Conservation (phyloP, 2,113 vertebrate species). For the Pagrus major region DNA sequence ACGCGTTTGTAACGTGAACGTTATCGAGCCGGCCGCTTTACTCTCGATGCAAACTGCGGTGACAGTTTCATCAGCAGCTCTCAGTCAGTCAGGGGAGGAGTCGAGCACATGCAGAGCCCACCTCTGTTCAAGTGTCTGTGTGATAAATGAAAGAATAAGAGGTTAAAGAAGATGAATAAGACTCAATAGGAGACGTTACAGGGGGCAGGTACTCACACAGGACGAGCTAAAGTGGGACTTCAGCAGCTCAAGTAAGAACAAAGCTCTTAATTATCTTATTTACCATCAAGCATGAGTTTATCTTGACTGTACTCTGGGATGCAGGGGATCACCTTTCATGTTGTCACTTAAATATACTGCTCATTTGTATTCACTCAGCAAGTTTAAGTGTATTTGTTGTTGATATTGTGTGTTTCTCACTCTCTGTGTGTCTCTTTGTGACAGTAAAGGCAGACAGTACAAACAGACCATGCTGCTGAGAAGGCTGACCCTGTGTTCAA, state of each 20-base stretch:
- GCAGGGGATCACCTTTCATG: neutral
- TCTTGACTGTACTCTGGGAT: neutral
- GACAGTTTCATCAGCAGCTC: slow-evolving; percentile 58
- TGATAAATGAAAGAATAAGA: slow-evolving; percentile 17
- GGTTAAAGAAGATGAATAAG: slow-evolving; percentile 20
- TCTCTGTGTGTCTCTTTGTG: neutral
- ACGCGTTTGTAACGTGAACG: neutral
- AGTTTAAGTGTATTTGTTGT: neutral
- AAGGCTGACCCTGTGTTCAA: slow-evolving; percentile 64
- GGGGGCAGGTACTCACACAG: neutral
- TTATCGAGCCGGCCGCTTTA: neutral
- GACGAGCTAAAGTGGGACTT: slow-evolving; percentile 1
- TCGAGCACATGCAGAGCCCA: neutral
- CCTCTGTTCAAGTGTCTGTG: neutral
- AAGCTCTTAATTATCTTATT: neutral
- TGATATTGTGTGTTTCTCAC: neutral
- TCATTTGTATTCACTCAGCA: neutral
- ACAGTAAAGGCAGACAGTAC: slow-evolving; percentile 5
- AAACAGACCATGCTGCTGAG: slow-evolving; percentile 68
- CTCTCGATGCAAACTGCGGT: neutral
- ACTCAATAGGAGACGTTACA: slow-evolving; percentile 28
- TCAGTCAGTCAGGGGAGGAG: slow-evolving; percentile 57
- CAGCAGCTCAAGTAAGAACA: slow-evolving; percentile 42
- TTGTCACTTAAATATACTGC: neutral
- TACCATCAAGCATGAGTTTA: neutral